Percentiles rank a stretch among this genome's conserved stretches.
Conservation (phyloP, 2,113 vertebrate genomes). For the Silurus meridionalis region DNA sequence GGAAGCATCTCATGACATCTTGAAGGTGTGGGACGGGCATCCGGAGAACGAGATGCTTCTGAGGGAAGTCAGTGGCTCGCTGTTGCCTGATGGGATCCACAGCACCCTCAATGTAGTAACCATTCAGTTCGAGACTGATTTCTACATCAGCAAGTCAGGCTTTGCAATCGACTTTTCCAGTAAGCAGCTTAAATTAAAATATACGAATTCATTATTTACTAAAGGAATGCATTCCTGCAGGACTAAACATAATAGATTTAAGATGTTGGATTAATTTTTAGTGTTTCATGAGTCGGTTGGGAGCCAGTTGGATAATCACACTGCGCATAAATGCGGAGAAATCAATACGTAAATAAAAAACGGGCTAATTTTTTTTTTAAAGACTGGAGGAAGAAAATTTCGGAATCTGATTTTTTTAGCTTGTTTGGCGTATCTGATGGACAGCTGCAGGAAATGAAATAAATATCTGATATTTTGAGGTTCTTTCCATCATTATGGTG, state of each 20-base stretch:
- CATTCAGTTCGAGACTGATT: slow-evolving; percentile 97
- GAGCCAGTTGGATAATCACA: neutral
- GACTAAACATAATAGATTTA: neutral
- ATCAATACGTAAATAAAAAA: neutral
- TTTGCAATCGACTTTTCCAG: slow-evolving; percentile 99
- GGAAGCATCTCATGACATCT: slow-evolving; percentile 95
- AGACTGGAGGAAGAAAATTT: neutral
- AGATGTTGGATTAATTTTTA: neutral
- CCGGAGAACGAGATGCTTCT: slow-evolving; percentile 94
- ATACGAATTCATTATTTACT: neutral
- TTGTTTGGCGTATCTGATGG: neutral
- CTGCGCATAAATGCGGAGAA: neutral
- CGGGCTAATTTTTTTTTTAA: neutral
- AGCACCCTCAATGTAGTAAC: slow-evolving; percentile 94
- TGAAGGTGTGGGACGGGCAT: slow-evolving; percentile 95
- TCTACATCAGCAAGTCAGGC: slow-evolving; percentile 98
- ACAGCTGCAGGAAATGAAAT: neutral
- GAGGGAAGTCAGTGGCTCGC: slow-evolving; percentile 94
- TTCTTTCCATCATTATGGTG: neutral
- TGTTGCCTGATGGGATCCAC: slow-evolving; percentile 94
- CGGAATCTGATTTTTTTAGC: neutral
- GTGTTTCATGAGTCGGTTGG: neutral
- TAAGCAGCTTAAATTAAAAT: slow-evolving; percentile 69
- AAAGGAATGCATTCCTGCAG: neutral
- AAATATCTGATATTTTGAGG: neutral